A percentile compares a stretch with the other conserved stretches of the same genome.
Evolutionary conservation across 2,888 invertebrate genomes (phyloP).

Genomic region (Drosophila subsilvestris): DNA sequence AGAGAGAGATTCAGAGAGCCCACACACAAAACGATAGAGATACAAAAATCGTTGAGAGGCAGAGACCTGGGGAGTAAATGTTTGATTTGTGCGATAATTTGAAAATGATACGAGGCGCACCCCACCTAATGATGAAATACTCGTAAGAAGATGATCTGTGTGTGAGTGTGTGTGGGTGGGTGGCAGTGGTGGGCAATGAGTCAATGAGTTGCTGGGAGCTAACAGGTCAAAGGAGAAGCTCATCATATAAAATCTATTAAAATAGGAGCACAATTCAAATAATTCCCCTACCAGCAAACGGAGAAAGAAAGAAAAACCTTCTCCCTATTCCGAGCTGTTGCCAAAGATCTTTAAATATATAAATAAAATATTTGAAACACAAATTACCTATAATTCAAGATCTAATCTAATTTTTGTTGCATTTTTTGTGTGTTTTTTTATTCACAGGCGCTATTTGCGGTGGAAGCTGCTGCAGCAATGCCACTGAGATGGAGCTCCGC

Average conservation of each 20-base stretch:
- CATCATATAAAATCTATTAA: no score
- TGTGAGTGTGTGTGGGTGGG: not conserved
- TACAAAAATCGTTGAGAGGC: conserved; percentile 8
- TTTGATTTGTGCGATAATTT: conserved; percentile 56
- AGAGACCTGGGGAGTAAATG: conserved; percentile 32
- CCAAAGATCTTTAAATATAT: no score
- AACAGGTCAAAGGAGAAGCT: no score
- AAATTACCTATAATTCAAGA: not conserved
- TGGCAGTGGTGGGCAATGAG: not conserved
- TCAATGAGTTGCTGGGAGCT: not conserved
- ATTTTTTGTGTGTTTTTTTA: not conserved
- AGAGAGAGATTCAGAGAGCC: conserved; percentile 54
- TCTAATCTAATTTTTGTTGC: not conserved
- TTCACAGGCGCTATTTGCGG: conserved; percentile 83
- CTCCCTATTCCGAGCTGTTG: no score
- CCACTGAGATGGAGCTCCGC: conserved; percentile 82
- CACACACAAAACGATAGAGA: conserved; percentile 30
- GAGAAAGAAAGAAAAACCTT: no score
- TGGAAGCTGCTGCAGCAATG: conserved; percentile 83
- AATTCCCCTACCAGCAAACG: no score
- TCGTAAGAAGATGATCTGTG: conserved; percentile 17
- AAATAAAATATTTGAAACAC: no score
- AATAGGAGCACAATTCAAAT: no score
- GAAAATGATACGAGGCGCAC: conserved; percentile 58
- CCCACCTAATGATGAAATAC: conserved; percentile 31